Conservation (phyloP, 2,797 vertebrate species). For the Peromyscus eremicus region DNA sequence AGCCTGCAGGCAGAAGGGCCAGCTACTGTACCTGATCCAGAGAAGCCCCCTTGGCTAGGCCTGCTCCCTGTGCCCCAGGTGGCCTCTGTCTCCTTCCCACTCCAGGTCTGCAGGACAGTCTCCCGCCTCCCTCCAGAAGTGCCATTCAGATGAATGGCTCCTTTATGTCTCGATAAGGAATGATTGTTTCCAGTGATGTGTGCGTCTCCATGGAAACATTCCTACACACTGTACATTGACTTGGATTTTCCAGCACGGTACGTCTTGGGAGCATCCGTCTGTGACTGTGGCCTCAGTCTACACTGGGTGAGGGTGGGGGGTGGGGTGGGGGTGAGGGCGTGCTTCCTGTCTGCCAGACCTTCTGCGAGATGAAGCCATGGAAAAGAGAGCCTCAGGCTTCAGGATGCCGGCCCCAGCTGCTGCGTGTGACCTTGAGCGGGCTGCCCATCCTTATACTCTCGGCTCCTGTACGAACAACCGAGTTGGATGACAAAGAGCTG, state of each 20-base stretch:
- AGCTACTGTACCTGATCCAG: accelerated
- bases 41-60: accelerated
- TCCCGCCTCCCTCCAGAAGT: accelerated
- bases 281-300: neutral
- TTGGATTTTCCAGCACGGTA: slow-evolving; percentile 55
- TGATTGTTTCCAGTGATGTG: slow-evolving; percentile 63
- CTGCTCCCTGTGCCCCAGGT: neutral
- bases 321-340: neutral
- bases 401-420: neutral
- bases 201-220: slow-evolving; percentile 74
- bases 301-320: too few species aligned
- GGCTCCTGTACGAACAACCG: neutral
- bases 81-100: neutral
- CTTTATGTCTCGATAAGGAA: slow-evolving; percentile 59
- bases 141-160: slow-evolving; percentile 33
- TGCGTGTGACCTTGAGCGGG: neutral
- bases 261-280: slow-evolving; percentile 17
- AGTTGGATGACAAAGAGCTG: accelerated
- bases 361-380: neutral
- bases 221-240: slow-evolving; percentile 53
- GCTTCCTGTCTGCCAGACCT: neutral
- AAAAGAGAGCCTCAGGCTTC: neutral
- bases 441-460: neutral
- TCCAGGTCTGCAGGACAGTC: neutral
- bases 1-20: neutral